Base-by-base conservation (phyloP, 2,113 vertebrate genomes). In the Ptyas mucosa region DNA sequence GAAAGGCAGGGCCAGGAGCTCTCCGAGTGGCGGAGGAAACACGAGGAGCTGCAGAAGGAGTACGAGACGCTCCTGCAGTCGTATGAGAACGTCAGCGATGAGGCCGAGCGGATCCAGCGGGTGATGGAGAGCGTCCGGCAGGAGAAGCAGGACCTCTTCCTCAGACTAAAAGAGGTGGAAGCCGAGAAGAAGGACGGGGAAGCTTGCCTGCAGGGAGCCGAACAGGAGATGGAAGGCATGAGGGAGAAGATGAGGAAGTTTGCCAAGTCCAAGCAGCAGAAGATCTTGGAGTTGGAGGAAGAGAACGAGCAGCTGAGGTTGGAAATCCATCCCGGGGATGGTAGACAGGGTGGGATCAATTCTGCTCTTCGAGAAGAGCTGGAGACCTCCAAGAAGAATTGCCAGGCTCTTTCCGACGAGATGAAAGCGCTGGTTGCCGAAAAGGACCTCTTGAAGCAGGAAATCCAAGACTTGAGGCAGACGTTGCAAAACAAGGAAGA, bases 201-300 rank as follows among this genome's bases (percentile, higher is more conserved):
- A 87, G 97, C 96, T 26, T 98, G 98, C 91, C 96, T 98, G 0
- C 97, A 98, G 89, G 98, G 98, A 91, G 96, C 98, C 0, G 98
- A 97, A 81, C 98, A 98, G 58, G 99, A 99, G 94, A 98, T 99
- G 81, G 98, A 98, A 29, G 95, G 95, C 18, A 98, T 99, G 94
- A 99, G 98, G 94, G 99, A 99, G 94, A 99, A 99, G 94, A 99
- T 99, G 99, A 98, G 99, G 91, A 99, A 99, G 97, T 99, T 99
- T 96, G 98, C 98, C 55, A 99, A 99, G 96, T 98, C 98, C 20
- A 99, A 99, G 96, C 99, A 99, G 94, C 98, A 99, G 93, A 99
- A 99, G 95, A 99, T 99, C 90, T 90, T 98, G 93, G 99, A 99
- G 57, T 95, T 99, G 0, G 99, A 99, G 94, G 99, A 99, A 93